These are phyloP conservation scores for Shargacucullia verbasci DNA, from an alignment of 2,888 invertebrate genomes.

Conservation along the genomic window DNA sequence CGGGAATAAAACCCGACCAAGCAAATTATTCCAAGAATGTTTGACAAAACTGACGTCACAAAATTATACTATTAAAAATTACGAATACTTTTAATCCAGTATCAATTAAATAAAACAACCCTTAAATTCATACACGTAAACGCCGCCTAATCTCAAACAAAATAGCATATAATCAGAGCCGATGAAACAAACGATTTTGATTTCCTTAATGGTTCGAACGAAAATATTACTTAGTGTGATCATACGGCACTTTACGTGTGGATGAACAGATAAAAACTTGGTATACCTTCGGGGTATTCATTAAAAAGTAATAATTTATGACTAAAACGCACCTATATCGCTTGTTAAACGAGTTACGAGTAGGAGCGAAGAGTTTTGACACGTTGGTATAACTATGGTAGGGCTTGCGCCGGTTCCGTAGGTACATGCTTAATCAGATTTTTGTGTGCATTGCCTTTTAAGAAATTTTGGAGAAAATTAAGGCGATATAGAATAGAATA, in stretches of 20 bases:
- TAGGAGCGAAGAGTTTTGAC: conserved; percentile 21
- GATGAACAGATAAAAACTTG: conserved; percentile 81
- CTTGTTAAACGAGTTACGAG: conserved; percentile 25
- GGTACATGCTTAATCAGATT: conserved; percentile 2
- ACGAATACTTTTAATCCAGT: too few relatives aligned
- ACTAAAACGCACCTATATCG: conserved; percentile 54
- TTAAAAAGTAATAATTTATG: conserved; percentile 76
- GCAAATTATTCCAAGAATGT: too few relatives aligned
- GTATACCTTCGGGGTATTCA: conserved; percentile 74
- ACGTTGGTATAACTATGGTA: conserved; percentile 12
- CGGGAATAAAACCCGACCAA: too few relatives aligned
- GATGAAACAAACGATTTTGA: conserved; percentile 49
- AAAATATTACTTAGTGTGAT: conserved; percentile 56
- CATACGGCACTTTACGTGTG: conserved; percentile 77
- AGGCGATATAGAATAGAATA: too few relatives aligned
- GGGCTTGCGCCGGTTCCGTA: conserved; percentile 17
- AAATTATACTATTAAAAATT: too few relatives aligned
- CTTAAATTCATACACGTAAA: neutral
- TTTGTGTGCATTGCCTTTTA: neutral
- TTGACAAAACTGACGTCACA: too few relatives aligned
- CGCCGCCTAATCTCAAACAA: neutral
- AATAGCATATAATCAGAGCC: conserved; percentile 37
- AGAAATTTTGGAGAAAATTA: neutral
- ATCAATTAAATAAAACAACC: too few relatives aligned
- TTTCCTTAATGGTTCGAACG: conserved; percentile 55